Percentiles rank a stretch among this genome's conserved stretches.
Conservation (phyloP, 2,113 vertebrate species). For the Danionella cerebrum region DNA sequence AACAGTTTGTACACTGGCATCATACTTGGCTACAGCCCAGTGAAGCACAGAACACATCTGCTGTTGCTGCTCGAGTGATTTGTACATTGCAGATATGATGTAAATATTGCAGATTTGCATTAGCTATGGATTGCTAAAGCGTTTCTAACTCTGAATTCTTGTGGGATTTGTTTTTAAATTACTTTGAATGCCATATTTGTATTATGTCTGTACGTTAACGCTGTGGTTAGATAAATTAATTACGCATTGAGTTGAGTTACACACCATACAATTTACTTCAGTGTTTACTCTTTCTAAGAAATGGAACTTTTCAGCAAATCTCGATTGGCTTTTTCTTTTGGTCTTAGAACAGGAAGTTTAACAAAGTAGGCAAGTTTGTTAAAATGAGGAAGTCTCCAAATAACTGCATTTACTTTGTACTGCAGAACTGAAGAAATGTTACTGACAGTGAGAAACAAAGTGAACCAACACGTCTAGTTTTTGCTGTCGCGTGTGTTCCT, state of each 20-base stretch:
- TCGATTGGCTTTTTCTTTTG: not conserved
- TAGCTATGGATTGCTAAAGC: no score
- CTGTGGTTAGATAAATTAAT: no score
- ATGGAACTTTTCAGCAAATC: not conserved
- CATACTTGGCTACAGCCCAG: slow-evolving; percentile 13
- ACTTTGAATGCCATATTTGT: no score
- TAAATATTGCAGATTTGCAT: no score
- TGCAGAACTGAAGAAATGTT: not conserved
- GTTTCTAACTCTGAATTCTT: no score
- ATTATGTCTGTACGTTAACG: no score
- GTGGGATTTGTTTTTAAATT: no score
- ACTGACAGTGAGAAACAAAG: not conserved
- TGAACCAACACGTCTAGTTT: not conserved
- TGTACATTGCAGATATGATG: no score
- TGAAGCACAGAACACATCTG: not conserved
- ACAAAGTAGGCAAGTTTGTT: slow-evolving; percentile 36
- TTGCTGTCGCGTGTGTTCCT: not conserved
- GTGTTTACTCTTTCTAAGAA: not conserved
- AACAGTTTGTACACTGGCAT: not conserved
- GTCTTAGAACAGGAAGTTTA: slow-evolving; percentile 37
- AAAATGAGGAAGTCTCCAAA: slow-evolving; percentile 46
- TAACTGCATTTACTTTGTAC: slow-evolving; percentile 38
- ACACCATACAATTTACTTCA: no score
- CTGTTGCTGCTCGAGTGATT: not conserved
- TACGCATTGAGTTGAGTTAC: no score